Conservation (phyloP, 2,113 vertebrate species). For the Potamarius usumacintae region DNA sequence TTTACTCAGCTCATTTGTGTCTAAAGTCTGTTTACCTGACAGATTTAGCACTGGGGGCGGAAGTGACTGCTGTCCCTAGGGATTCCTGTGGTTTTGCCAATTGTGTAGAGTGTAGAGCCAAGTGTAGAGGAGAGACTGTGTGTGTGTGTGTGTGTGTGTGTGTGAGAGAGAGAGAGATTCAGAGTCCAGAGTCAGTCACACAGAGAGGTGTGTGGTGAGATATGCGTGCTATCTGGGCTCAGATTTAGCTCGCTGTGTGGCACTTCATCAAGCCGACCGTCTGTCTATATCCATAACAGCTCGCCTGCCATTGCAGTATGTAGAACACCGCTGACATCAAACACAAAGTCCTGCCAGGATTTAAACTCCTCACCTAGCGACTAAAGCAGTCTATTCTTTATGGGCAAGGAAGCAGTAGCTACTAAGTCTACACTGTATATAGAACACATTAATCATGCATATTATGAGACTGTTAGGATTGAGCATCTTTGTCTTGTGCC, state of each 20-base stretch:
- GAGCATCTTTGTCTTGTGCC: neutral
- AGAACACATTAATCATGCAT: neutral
- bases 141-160: slow-evolving; percentile 5
- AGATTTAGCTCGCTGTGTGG: slow-evolving; percentile 37
- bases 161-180: neutral
- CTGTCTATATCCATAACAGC: slow-evolving; percentile 44
- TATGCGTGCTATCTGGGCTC: slow-evolving; percentile 40
- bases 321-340: slow-evolving; percentile 44
- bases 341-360: slow-evolving; percentile 40
- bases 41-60: slow-evolving; percentile 45
- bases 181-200: slow-evolving; percentile 27
- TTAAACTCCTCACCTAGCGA: slow-evolving; percentile 41
- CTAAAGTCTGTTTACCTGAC: slow-evolving; percentile 46
- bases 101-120: slow-evolving; percentile 29
- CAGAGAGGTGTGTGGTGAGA: slow-evolving; percentile 43
- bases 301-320: slow-evolving; percentile 32
- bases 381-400: slow-evolving; percentile 2
- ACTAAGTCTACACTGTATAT: neutral
- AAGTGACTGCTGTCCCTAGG: slow-evolving; percentile 40
- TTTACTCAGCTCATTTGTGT: slow-evolving; percentile 20
- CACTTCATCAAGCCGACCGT: slow-evolving; percentile 27
- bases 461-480: neutral
- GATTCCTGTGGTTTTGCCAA: slow-evolving; percentile 49
- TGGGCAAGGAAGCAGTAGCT: neutral
- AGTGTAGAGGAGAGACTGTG: neutral